Conservation (phyloP, 2,113 vertebrate species). For the Melanerpes formicivorus region DNA sequence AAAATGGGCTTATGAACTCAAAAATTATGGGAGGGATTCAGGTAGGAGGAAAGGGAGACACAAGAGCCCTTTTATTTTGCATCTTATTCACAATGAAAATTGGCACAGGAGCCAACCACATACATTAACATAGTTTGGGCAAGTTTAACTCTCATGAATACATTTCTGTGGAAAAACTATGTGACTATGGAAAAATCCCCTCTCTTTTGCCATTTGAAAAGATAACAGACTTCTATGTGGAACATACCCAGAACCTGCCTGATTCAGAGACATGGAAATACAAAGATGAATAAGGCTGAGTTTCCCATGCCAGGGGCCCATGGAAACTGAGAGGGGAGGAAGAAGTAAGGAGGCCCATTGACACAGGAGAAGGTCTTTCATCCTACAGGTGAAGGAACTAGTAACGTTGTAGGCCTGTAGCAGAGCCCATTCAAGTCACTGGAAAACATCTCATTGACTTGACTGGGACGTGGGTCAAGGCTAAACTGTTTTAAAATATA, state of each 20-base stretch:
- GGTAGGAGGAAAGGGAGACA: slow-evolving; percentile 68
- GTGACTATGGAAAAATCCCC: slow-evolving; percentile 80
- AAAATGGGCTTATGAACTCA: slow-evolving; percentile 75
- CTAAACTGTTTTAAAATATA: slow-evolving; percentile 40
- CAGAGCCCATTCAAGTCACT: slow-evolving; percentile 41
- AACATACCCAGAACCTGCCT: slow-evolving; percentile 72
- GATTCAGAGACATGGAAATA: slow-evolving; percentile 68
- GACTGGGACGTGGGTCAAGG: neutral
- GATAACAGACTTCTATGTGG: slow-evolving; percentile 73
- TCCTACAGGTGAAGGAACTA: slow-evolving; percentile 56
- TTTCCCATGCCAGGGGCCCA: slow-evolving; percentile 69
- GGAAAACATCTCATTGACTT: slow-evolving; percentile 38
- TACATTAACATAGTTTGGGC: slow-evolving; percentile 80
- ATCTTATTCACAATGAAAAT: slow-evolving; percentile 80
- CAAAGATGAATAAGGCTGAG: slow-evolving; percentile 64
- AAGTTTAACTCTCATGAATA: slow-evolving; percentile 81
- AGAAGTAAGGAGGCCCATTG: slow-evolving; percentile 47
- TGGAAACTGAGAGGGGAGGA: slow-evolving; percentile 64
- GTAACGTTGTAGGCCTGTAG: slow-evolving; percentile 54
- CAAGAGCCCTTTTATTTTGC: slow-evolving; percentile 79
- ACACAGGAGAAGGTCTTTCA: slow-evolving; percentile 51
- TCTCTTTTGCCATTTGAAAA: slow-evolving; percentile 79
- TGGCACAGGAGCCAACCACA: slow-evolving; percentile 78
- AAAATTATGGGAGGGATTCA: slow-evolving; percentile 70
- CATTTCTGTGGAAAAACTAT: slow-evolving; percentile 82